Evolutionary conservation across 2,888 invertebrate species (phyloP).

Genomic region (Ctenicera cuprea): DNA sequence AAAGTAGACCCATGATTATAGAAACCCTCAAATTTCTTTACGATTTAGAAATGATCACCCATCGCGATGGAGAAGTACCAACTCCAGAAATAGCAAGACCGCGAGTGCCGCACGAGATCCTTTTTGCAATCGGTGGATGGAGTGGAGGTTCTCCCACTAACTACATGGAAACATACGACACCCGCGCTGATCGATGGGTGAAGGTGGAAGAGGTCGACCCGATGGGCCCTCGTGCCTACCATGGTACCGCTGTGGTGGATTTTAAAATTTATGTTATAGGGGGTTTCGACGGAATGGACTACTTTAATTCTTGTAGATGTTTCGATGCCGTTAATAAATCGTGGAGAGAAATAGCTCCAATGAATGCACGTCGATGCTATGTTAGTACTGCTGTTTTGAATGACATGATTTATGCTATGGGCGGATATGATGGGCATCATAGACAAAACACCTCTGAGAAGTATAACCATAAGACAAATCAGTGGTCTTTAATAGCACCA

Average conservation of each 20-base stretch:
- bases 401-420: slow-evolving; percentile 89
- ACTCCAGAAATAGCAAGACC: slow-evolving; percentile 90
- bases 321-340: slow-evolving; percentile 89
- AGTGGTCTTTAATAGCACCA: slow-evolving; percentile 90
- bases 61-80: slow-evolving; percentile 86
- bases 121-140: slow-evolving; percentile 91
- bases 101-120: slow-evolving; percentile 90
- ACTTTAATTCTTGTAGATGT: slow-evolving; percentile 82
- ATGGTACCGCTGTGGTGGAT: slow-evolving; percentile 93
- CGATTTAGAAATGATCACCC: slow-evolving; percentile 92
- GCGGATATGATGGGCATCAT: slow-evolving; percentile 91
- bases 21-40: slow-evolving; percentile 94
- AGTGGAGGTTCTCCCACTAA: slow-evolving; percentile 84
- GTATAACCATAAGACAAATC: slow-evolving; percentile 89
- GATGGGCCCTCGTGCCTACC: slow-evolving; percentile 91
- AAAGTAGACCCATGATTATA: slow-evolving; percentile 91
- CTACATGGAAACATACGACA: slow-evolving; percentile 92
- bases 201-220: slow-evolving; percentile 88
- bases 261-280: slow-evolving; percentile 92
- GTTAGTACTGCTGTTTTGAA: slow-evolving; percentile 88
- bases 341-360: slow-evolving; percentile 93
- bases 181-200: slow-evolving; percentile 92
- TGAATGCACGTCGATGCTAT: slow-evolving; percentile 92
- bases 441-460: slow-evolving; percentile 91
- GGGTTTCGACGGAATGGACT: slow-evolving; percentile 93